A percentile compares a stretch with the other conserved stretches of the same genome.
Conservation (phyloP, 2,113 vertebrate species). For the Xiphias gladius region DNA sequence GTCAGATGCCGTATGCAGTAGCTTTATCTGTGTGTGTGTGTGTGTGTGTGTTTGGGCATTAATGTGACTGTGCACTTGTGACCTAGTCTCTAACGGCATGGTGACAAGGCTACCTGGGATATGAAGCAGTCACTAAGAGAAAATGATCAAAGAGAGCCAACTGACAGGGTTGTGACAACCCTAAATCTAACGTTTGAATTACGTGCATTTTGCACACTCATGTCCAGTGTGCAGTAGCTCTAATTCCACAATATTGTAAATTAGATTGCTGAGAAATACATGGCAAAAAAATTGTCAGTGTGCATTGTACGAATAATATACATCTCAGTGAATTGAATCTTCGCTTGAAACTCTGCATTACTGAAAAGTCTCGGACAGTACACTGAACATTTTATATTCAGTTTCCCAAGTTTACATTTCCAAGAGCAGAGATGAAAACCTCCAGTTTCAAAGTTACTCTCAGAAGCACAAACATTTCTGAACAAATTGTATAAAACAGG, state of each 20-base stretch:
- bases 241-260: constrained; percentile 4
- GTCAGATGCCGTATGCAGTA: background rate
- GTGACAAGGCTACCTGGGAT: constrained; percentile 36
- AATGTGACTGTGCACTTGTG: constrained; percentile 9
- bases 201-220: background rate
- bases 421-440: constrained; percentile 4
- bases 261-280: background rate
- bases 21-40: constrained; percentile 18
- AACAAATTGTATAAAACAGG: background rate
- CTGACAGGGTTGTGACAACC: background rate
- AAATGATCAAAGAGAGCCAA: constrained; percentile 38
- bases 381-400: constrained; percentile 19
- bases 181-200: background rate
- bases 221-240: background rate
- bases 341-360: background rate
- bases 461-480: background rate
- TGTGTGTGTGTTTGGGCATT: constrained; percentile 36
- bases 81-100: constrained; percentile 14
- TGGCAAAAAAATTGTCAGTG: background rate
- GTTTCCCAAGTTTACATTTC: constrained; percentile 1
- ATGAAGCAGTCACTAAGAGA: background rate
- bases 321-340: constrained; percentile 2
- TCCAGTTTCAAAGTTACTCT: background rate
- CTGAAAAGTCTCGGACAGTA: background rate
- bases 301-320: constrained; percentile 12